phyloP scores from a whole-genome alignment of 1,140 invertebrate species.

The Campodea augens region DNA sequence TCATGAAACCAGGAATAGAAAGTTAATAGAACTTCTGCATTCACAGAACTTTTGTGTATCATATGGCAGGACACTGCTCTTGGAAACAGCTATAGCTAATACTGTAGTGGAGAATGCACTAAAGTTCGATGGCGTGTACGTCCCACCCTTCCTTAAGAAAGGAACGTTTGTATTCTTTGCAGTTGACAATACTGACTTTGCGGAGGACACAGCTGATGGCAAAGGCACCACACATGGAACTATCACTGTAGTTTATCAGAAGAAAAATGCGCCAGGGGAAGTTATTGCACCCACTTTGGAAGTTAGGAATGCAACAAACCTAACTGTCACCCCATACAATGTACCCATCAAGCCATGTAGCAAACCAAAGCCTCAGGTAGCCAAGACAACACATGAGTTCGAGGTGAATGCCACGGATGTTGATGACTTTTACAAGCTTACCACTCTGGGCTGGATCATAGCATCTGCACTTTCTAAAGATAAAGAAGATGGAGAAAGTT shows the following conservation, averaged over 20 bases:
- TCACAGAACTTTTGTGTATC: too few relatives aligned
- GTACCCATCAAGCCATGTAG: too few relatives aligned
- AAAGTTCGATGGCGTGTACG: conserved; percentile 10
- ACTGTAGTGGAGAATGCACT: conserved; percentile 11
- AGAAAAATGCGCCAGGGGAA: conserved; percentile 7
- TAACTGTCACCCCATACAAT: too few relatives aligned
- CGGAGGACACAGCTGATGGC: conserved; percentile 11
- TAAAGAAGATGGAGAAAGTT: conserved; percentile 1
- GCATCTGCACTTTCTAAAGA: conserved; percentile 6
- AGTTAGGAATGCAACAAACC: too few relatives aligned
- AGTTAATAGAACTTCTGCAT: conserved; percentile 10
- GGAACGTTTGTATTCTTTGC: conserved; percentile 12
- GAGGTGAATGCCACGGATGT: too few relatives aligned
- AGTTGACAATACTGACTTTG: conserved; percentile 14
- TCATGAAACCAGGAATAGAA: conserved; percentile 13
- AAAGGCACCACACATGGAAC: conserved; percentile 9
- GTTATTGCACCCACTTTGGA: too few relatives aligned
- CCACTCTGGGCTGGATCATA: conserved; percentile 7
- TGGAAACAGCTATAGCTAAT: conserved; percentile 13
- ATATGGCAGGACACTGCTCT: conserved; percentile 7
- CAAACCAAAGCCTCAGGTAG: too few relatives aligned
- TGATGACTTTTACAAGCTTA: too few relatives aligned
- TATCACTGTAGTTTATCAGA: conserved; percentile 10
- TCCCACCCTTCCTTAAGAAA: conserved; percentile 14
- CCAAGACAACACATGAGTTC: too few relatives aligned